A percentile compares a stretch with the other conserved stretches of the same genome.
Evolutionary conservation across 2,113 vertebrate species (phyloP).

Genomic region (Burhinus bistriatus): DNA sequence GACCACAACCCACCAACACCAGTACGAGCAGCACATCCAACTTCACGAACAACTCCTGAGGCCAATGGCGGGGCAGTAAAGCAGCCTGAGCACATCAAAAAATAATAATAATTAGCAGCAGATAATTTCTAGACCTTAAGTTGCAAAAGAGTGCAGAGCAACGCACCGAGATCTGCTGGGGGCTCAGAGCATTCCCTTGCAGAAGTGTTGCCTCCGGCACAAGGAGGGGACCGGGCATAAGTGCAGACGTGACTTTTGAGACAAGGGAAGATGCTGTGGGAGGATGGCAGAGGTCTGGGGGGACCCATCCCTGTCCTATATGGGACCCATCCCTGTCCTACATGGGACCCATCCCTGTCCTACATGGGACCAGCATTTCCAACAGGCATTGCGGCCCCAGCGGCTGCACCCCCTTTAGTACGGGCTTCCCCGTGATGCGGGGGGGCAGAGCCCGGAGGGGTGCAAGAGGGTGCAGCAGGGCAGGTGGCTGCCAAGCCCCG

Average conservation of each 20-base stretch:
- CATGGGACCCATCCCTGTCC: not conserved
- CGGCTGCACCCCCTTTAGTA: not conserved
- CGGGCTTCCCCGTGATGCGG: fast-evolving
- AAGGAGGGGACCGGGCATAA: not conserved
- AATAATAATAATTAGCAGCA: not conserved
- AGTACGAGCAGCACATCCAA: not conserved
- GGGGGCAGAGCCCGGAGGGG: not conserved
- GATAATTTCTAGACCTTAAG: not conserved
- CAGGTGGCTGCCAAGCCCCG: not conserved
- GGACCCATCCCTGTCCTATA: not conserved
- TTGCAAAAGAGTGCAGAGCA: not conserved
- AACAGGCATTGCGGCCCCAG: not conserved
- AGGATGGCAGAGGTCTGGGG: not conserved
- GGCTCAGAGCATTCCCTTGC: fast-evolving
- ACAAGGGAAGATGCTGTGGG: not conserved
- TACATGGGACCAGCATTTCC: not conserved
- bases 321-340: not conserved
- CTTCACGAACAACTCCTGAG: not conserved
- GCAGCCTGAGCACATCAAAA: not conserved
- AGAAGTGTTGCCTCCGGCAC: not conserved
- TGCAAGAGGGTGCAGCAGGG: not conserved
- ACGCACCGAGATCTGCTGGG: not conserved
- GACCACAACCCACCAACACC: not conserved
- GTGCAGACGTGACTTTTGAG: not conserved
- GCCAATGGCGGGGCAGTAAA: not conserved